These are phyloP conservation scores for Drosophila macrospina DNA, from an alignment of 2,888 invertebrate species.

Conservation along the genomic window DNA sequence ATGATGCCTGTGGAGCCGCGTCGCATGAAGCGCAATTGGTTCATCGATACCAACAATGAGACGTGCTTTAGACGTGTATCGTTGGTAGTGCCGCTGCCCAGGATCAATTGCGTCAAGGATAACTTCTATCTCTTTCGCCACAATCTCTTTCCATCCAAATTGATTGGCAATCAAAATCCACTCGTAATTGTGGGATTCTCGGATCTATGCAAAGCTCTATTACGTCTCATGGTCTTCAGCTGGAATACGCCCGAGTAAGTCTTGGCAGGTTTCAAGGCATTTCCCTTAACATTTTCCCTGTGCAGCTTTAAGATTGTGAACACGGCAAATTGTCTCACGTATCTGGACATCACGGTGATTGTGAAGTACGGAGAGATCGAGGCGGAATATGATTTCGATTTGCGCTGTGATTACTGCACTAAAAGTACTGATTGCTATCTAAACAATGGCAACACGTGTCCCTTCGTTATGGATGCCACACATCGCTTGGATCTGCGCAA, in stretches of 20 bases:
- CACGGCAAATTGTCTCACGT: slow-evolving; percentile 64
- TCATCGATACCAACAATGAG: slow-evolving; percentile 16
- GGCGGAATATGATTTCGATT: slow-evolving; percentile 66
- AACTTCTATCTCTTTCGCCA: slow-evolving; percentile 59
- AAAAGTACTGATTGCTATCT: slow-evolving; percentile 58
- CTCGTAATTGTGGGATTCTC: slow-evolving; percentile 77
- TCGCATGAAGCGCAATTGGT: slow-evolving; percentile 58
- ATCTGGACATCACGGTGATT: slow-evolving; percentile 72
- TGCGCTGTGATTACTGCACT: slow-evolving; percentile 57
- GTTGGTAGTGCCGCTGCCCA: background rate
- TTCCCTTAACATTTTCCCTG: background rate
- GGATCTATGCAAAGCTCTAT: slow-evolving; percentile 69
- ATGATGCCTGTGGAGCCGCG: slow-evolving; percentile 82
- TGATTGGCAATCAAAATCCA: slow-evolving; percentile 53
- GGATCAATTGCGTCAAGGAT: slow-evolving; percentile 49
- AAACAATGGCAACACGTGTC: slow-evolving; percentile 49
- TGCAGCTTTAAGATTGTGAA: slow-evolving; percentile 35
- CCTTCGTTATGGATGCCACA: slow-evolving; percentile 66
- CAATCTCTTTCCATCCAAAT: slow-evolving; percentile 58
- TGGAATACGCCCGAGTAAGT: slow-evolving; percentile 75
- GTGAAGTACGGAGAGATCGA: slow-evolving; percentile 66
- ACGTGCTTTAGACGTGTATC: slow-evolving; percentile 2
- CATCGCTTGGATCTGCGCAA: slow-evolving; percentile 74
- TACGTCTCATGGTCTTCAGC: slow-evolving; percentile 72
- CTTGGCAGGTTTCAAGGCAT: background rate